These are phyloP conservation scores for Hoplostethus mediterraneus DNA, from an alignment of 2,797 vertebrate species.

Conservation along the genomic window DNA sequence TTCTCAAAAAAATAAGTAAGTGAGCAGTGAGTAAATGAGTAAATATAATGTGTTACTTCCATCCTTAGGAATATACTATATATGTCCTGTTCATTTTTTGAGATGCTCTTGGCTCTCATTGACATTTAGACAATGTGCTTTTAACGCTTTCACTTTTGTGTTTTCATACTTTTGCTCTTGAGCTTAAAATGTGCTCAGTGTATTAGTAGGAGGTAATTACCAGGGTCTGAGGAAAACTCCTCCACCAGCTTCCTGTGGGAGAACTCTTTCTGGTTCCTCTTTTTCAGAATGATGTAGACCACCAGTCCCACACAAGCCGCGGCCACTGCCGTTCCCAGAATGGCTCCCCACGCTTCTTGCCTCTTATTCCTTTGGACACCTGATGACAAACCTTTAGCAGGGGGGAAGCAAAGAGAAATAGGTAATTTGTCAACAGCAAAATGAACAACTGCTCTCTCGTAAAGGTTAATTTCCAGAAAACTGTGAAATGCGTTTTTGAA, in stretches of 20 bases:
- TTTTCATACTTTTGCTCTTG: no score
- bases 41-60: no score
- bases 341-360: conserved; percentile 72
- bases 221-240: conserved; percentile 87
- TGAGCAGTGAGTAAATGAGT: no score
- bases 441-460: conserved; percentile 31
- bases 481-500: conserved; percentile 54
- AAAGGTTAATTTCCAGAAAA: conserved; percentile 56
- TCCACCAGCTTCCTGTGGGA: conserved; percentile 91
- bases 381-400: conserved; percentile 48
- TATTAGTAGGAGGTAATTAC: conserved; percentile 69
- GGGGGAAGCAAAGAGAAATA: conserved; percentile 22
- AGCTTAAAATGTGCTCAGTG: no score
- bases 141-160: no score
- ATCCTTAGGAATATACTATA: no score
- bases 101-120: no score
- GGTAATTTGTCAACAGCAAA: conserved; percentile 48
- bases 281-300: conserved; percentile 83
- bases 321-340: conserved; percentile 82
- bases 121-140: no score
- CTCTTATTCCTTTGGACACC: conserved; percentile 35
- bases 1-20: no score
- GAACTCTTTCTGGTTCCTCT: conserved; percentile 83
- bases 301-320: conserved; percentile 81
- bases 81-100: no score